Conservation (phyloP, 2,113 vertebrate species). For the Pica pica region DNA sequence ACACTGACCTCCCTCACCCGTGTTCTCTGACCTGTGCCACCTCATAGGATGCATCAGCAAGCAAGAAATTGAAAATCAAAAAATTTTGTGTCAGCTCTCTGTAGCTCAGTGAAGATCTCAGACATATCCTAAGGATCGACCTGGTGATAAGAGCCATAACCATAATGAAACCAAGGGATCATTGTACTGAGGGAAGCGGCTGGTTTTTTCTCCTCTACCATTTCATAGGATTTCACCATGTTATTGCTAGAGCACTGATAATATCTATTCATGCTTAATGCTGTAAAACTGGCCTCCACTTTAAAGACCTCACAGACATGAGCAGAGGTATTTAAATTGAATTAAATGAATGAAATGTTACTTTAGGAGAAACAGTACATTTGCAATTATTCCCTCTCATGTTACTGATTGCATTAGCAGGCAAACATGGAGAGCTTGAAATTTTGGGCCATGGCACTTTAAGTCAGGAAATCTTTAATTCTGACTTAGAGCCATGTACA, state of each 20-base stretch:
- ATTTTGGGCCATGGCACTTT: not conserved
- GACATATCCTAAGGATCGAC: accelerated
- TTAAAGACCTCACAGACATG: not conserved
- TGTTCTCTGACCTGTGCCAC: not conserved
- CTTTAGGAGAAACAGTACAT: not conserved
- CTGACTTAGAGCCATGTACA: not conserved
- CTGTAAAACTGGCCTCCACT: not conserved
- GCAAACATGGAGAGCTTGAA: not conserved
- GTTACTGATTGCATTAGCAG: not conserved
- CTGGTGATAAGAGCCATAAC: not conserved
- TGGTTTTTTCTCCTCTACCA: not conserved
- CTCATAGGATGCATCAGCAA: not conserved
- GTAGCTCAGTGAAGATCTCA: not conserved
- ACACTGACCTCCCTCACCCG: not conserved
- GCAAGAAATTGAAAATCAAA: not conserved
- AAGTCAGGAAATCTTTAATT: not conserved
- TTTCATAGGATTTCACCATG: not conserved
- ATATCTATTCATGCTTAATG: not conserved
- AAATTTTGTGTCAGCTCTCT: not conserved
- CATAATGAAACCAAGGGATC: not conserved
- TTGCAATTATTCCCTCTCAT: not conserved
- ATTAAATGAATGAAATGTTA: not conserved
- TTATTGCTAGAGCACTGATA: not conserved
- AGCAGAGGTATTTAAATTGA: not conserved
- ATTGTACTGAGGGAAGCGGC: not conserved